These are phyloP conservation scores for Drosophila sordidula DNA, from an alignment of 2,888 invertebrate species.

Conservation along the genomic window DNA sequence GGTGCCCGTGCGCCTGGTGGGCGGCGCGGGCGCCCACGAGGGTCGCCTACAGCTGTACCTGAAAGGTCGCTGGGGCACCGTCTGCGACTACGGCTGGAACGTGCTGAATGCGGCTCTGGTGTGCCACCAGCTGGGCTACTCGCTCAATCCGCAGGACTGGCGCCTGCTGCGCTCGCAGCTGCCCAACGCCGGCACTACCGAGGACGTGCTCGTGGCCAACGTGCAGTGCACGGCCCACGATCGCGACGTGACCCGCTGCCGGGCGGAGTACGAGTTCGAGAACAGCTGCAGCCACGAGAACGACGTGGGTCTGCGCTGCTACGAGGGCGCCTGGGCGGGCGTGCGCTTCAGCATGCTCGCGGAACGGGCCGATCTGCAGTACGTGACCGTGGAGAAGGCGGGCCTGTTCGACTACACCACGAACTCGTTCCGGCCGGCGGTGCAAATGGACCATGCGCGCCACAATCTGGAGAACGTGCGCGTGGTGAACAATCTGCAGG, in stretches of 20 bases:
- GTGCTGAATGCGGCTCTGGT: slow-evolving; percentile 95
- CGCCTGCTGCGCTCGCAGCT: slow-evolving; percentile 92
- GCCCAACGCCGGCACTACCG: slow-evolving; percentile 91
- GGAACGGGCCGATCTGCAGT: slow-evolving; percentile 94
- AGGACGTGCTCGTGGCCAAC: slow-evolving; percentile 92
- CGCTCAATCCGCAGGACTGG: slow-evolving; percentile 97
- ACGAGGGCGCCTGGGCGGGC: slow-evolving; percentile 97
- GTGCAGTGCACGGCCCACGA: slow-evolving; percentile 96
- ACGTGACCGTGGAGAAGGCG: slow-evolving; percentile 94
- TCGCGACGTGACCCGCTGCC: slow-evolving; percentile 94
- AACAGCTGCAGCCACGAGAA: slow-evolving; percentile 94
- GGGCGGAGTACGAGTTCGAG: slow-evolving; percentile 94
- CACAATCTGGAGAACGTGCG: slow-evolving; percentile 93
- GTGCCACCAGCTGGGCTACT: slow-evolving; percentile 97
- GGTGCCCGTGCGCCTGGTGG: slow-evolving; percentile 91
- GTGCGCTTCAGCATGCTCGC: slow-evolving; percentile 95
- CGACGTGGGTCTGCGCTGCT: slow-evolving; percentile 95
- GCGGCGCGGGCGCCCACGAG: slow-evolving; percentile 92
- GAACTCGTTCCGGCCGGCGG: slow-evolving; percentile 93
- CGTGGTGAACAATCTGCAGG: slow-evolving; percentile 94
- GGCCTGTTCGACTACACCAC: slow-evolving; percentile 97
- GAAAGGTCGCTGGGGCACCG: slow-evolving; percentile 97
- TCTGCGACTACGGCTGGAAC: slow-evolving; percentile 98
- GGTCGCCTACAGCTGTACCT: slow-evolving; percentile 95
- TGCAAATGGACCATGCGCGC: slow-evolving; percentile 94